Evolutionary conservation across 1,140 invertebrate species (phyloP).

Genomic region (Rhagoletis zephyria): DNA sequence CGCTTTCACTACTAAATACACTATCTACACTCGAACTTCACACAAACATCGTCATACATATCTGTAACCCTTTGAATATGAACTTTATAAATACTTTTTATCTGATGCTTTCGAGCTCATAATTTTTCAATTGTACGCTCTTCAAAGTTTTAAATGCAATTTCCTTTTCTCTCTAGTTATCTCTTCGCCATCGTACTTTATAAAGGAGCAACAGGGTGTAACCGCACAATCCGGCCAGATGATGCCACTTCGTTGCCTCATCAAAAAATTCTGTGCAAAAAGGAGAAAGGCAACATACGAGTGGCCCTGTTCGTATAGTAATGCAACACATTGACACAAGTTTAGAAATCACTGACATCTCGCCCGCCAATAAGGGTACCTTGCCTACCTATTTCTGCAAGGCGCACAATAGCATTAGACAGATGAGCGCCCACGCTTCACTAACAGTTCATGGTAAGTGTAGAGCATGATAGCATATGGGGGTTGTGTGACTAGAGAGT

Average conservation of each 20-base stretch:
- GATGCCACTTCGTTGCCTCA: conserved; percentile 90
- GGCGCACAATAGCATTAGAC: conserved; percentile 85
- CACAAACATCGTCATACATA: neutral
- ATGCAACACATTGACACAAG: conserved; percentile 83
- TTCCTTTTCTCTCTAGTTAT: neutral
- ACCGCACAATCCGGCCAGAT: conserved; percentile 85
- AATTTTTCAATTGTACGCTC: conserved; percentile 35
- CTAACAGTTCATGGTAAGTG: conserved; percentile 85
- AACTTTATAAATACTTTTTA: conserved; percentile 19
- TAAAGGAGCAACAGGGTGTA: conserved; percentile 87
- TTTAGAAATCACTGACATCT: conserved; percentile 82
- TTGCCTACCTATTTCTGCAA: conserved; percentile 80
- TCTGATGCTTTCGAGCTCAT: conserved; percentile 32
- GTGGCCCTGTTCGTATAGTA: conserved; percentile 78
- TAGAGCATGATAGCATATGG: neutral
- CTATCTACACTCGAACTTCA: neutral
- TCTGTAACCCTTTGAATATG: neutral
- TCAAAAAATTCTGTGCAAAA: conserved; percentile 91
- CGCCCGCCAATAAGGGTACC: conserved; percentile 83
- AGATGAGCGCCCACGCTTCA: conserved; percentile 82
- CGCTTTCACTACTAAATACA: neutral
- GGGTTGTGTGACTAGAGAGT: too few species aligned
- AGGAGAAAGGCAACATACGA: conserved; percentile 88
- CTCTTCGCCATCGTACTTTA: conserved; percentile 80
- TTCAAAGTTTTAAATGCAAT: conserved; percentile 27